A percentile compares a stretch with the other conserved stretches of the same genome.
phyloP scores from a whole-genome alignment of 2,888 invertebrate genomes.

The Nyleta sp. region DNA sequence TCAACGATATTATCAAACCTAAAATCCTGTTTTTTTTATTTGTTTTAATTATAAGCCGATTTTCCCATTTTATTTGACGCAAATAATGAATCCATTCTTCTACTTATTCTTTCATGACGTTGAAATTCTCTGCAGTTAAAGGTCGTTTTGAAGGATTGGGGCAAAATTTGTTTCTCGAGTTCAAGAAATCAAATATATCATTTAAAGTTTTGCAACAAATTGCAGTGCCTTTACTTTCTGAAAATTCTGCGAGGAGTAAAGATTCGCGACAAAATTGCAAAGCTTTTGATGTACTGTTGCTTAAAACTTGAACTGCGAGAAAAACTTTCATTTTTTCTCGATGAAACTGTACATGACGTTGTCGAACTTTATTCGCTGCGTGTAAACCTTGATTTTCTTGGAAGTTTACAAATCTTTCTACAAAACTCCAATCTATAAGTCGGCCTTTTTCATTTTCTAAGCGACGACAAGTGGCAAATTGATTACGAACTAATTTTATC shows the following conservation, averaged over 20 bases:
- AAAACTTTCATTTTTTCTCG: conserved; percentile 69
- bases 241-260: conserved; percentile 45
- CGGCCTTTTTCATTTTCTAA: conserved; percentile 25
- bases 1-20: conserved; percentile 19
- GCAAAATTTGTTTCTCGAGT: conserved; percentile 53
- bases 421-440: conserved; percentile 21
- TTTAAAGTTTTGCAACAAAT: conserved; percentile 66
- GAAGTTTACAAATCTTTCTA: conserved; percentile 11
- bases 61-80: neutral
- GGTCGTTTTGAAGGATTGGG: neutral
- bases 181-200: conserved; percentile 71
- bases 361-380: conserved; percentile 29
- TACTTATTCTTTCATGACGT: conserved; percentile 1
- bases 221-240: conserved; percentile 59
- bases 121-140: conserved; percentile 12
- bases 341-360: conserved; percentile 47
- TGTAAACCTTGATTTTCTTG: conserved; percentile 38
- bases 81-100: conserved; percentile 10
- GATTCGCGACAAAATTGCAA: conserved; percentile 52
- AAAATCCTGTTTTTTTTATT: conserved; percentile 29
- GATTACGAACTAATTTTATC: conserved; percentile 64
- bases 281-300: conserved; percentile 66
- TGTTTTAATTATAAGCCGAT: neutral
- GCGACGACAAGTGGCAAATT: conserved; percentile 34
- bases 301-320: conserved; percentile 69